Evolutionary conservation across 2,888 invertebrate genomes (phyloP).

Genomic region (Quadriops clusia): DNA sequence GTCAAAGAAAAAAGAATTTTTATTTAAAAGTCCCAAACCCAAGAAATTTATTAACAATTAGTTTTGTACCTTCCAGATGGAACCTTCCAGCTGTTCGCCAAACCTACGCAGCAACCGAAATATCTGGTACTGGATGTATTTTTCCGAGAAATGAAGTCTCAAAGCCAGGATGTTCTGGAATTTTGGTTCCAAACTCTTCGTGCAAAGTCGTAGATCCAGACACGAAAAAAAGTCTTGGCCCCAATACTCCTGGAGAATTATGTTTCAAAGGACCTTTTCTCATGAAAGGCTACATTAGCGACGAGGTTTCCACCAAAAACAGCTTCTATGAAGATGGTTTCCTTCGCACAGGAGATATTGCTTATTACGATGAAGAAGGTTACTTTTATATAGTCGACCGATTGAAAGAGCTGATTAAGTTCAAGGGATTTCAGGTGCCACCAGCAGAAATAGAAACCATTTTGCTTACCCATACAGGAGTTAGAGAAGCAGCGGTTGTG

Average conservation of each 20-base stretch:
- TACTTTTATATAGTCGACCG: constrained; percentile 57
- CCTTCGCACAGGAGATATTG: constrained; percentile 53
- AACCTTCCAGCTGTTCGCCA: too few species aligned
- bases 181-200: constrained; percentile 36
- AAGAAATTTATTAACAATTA: too few species aligned
- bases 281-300: constrained; percentile 64
- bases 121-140: too few species aligned
- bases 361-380: constrained; percentile 46
- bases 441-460: constrained; percentile 81
- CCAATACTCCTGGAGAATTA: constrained; percentile 56
- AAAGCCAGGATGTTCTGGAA: constrained; percentile 52
- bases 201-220: constrained; percentile 43
- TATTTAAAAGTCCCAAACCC: too few species aligned
- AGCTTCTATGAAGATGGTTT: constrained; percentile 54
- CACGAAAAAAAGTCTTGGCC: constrained; percentile 46
- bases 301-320: constrained; percentile 54
- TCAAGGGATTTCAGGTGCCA: constrained; percentile 40
- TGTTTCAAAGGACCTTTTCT: constrained; percentile 70
- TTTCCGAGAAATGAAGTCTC: too few species aligned
- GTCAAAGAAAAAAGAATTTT: too few species aligned
- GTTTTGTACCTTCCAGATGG: too few species aligned
- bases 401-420: constrained; percentile 66
- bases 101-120: too few species aligned
- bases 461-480: constrained; percentile 55
- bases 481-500: constrained; percentile 73